Evolutionary conservation across 2,888 invertebrate genomes (phyloP).

Genomic region (Ditula angustiorana): DNA sequence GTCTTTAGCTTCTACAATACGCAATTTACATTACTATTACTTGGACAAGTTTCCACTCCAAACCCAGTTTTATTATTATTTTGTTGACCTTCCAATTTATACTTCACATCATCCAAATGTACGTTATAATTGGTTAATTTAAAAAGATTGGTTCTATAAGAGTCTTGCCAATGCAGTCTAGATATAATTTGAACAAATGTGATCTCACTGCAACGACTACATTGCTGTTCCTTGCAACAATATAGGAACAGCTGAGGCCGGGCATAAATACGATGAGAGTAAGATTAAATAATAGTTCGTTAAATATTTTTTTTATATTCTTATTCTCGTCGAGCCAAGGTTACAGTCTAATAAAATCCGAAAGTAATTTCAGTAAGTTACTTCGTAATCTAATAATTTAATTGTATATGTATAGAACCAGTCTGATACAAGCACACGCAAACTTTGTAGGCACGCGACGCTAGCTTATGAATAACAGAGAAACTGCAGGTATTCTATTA

Average conservation of each 20-base stretch:
- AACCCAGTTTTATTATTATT: conserved; percentile 25
- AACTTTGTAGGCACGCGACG: conserved; percentile 51
- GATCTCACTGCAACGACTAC: too few relatives aligned
- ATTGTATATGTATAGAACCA: conserved; percentile 51
- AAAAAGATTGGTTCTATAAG: too few relatives aligned
- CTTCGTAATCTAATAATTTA: conserved; percentile 51
- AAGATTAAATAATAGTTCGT: too few relatives aligned
- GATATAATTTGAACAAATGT: too few relatives aligned
- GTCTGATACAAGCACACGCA: conserved; percentile 55
- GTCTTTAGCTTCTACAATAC: conserved; percentile 38
- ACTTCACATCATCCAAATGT: too few relatives aligned
- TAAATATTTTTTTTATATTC: background rate
- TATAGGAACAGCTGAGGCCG: too few relatives aligned
- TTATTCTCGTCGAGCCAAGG: background rate
- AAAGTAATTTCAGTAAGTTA: conserved; percentile 36
- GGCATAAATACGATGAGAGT: too few relatives aligned
- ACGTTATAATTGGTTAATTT: too few relatives aligned
- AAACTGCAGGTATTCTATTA: background rate
- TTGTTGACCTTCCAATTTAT: background rate
- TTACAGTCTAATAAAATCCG: background rate
- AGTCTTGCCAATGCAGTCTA: too few relatives aligned
- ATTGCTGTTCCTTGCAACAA: too few relatives aligned
- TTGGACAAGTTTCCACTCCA: conserved; percentile 38
- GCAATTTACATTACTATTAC: conserved; percentile 22
- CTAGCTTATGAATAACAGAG: conserved; percentile 42